Conservation (phyloP, 2,888 invertebrate species). For the Aelia acuminata region DNA sequence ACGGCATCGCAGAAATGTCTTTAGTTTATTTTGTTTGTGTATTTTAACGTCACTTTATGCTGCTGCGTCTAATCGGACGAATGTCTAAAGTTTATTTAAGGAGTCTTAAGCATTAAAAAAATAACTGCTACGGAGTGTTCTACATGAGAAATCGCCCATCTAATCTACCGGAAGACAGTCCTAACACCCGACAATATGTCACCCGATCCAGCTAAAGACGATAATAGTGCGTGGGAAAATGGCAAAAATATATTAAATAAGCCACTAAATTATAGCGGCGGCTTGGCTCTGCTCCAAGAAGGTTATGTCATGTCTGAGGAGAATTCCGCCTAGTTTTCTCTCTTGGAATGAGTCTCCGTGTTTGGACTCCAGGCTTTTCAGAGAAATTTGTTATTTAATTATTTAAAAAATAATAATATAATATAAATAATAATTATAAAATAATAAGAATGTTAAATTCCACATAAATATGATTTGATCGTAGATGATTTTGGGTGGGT, state of each 20-base stretch:
- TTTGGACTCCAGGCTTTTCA: too few relatives aligned
- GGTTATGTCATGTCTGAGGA: not conserved
- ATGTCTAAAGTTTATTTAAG: not conserved
- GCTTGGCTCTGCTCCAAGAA: not conserved
- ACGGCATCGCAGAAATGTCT: too few relatives aligned
- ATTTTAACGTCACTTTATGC: too few relatives aligned
- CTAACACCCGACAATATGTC: not conserved
- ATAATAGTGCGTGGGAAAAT: constrained; percentile 14
- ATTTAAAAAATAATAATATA: too few relatives aligned
- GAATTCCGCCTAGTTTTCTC: not conserved
- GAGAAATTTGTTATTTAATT: too few relatives aligned
- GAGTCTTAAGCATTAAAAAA: not conserved
- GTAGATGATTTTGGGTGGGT: too few relatives aligned
- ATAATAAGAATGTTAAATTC: too few relatives aligned
- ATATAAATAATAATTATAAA: too few relatives aligned
- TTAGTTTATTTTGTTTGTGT: too few relatives aligned
- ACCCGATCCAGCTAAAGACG: not conserved
- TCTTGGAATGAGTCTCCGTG: not conserved
- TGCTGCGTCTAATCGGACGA: too few relatives aligned
- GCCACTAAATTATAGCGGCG: not conserved
- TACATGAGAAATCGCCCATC: not conserved
- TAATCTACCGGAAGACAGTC: not conserved
- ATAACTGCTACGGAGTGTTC: not conserved
- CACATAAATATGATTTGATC: too few relatives aligned
- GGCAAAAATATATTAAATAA: not conserved